A percentile compares a stretch with the other conserved stretches of the same genome.
Conservation (phyloP, 1,140 invertebrate genomes). For the Lamellibrachia luymesi region DNA sequence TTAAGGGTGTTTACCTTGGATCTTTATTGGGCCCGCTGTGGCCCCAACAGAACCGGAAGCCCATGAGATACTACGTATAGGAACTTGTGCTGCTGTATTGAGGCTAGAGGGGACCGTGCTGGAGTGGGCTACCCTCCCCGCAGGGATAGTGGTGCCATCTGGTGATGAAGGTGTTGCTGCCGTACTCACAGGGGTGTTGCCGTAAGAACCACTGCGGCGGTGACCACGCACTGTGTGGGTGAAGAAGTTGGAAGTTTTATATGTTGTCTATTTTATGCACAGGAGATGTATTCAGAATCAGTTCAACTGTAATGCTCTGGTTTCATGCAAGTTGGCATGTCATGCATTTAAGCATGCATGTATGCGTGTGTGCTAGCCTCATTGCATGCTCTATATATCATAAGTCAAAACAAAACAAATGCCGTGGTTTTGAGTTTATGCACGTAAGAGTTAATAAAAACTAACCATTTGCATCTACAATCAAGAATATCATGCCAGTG, state of each 20-base stretch:
- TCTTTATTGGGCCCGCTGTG: conserved; percentile 10
- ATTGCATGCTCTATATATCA: not conserved
- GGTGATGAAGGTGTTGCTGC: not conserved
- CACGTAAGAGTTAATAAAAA: no score
- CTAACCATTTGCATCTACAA: no score
- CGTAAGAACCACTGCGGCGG: conserved; percentile 39
- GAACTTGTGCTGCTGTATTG: conserved; percentile 30
- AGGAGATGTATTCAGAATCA: not conserved
- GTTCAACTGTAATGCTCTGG: not conserved
- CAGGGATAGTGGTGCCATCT: not conserved
- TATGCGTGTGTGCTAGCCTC: not conserved
- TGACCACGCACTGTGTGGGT: conserved; percentile 33
- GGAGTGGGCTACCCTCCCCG: not conserved
- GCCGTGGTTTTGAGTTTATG: no score
- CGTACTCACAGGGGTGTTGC: not conserved
- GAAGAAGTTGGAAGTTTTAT: not conserved
- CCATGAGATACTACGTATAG: conserved; percentile 30
- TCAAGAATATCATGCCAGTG: no score
- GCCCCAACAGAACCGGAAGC: conserved; percentile 23
- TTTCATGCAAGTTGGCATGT: conserved; percentile 3
- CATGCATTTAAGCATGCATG: conserved; percentile 27
- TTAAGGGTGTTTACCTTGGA: not conserved
- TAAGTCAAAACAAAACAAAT: no score
- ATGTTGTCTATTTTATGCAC: not conserved
- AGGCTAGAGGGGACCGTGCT: not conserved